Evolutionary conservation across 2,888 invertebrate species (phyloP), one percentile per base, ranked within the genome.

Genomic region (Portevinia maculata): DNA sequence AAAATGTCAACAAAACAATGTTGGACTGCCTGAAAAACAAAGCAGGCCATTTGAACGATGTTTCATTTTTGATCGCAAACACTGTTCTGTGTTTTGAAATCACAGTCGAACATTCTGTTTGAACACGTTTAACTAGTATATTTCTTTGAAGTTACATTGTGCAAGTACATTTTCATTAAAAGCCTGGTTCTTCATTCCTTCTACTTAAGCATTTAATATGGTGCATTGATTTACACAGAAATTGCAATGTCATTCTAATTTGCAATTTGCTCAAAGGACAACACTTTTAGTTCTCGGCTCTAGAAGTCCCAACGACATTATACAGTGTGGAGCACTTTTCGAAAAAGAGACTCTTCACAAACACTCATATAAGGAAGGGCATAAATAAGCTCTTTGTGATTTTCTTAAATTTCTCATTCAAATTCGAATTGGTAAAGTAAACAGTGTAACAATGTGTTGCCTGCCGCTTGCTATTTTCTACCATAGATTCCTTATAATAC

Each of bases 381-480:
- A 24, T 24, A 70, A 69, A 67, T 57, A 32, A 53, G 62, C 46
- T 57, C 83, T 83, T 83, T 83, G 83, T 62, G 65, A 67, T 83
- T 62, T 71, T 83, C 83, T 78, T 74, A 83, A 83, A 78, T 83
- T 83, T 52, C 57, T 37, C 67, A 67, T 73, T 83, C 78, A 71
- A 76, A 60, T 78, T 83, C 67, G 76, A 78, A 78, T 83, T 83
- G 55, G 67, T 62, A 78, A 75, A 65, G 65, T 55, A 81, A 81
- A 81, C 75, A 81, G 21, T 81, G 75, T 39, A 65, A 81, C 69
- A 59, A 65, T 81, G 81, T 44, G 39, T 53, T 44, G 64, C 64
- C 70, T 75, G 64, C 64, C 75, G 59, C 46, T 64, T 81, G 81
- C 52, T 75, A 70, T 81, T 74, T 70, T 19, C 11, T 55, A 7